Conservation (phyloP, 2,888 invertebrate genomes). For the Acanthococcus lagerstroemiae region DNA sequence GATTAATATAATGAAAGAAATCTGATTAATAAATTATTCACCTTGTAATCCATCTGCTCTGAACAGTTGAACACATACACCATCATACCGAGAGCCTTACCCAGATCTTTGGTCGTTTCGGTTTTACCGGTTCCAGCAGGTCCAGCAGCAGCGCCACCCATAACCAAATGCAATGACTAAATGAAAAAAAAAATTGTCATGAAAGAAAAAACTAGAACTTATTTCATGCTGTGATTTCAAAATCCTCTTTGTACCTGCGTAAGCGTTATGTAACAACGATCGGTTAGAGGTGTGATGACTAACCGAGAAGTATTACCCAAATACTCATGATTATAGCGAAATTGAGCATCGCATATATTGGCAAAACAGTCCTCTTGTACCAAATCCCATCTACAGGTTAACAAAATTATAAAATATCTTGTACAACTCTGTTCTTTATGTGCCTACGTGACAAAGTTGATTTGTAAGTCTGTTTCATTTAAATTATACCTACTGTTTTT, state of each 20-base stretch:
- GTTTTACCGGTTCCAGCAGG: constrained; percentile 95
- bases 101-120: constrained; percentile 92
- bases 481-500: too few species aligned
- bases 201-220: background rate
- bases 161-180: constrained; percentile 75
- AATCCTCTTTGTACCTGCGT: constrained; percentile 55
- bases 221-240: background rate
- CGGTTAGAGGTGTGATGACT: constrained; percentile 89
- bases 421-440: too few species aligned
- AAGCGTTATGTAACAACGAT: constrained; percentile 89
- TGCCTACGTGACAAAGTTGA: too few species aligned
- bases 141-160: constrained; percentile 96
- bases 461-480: too few species aligned
- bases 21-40: constrained; percentile 35
- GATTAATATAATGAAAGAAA: background rate
- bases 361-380: constrained; percentile 72
- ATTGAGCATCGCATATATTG: constrained; percentile 91
- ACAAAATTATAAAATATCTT: too few species aligned
- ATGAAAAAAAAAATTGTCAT: constrained; percentile 25
- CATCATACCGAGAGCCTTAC: constrained; percentile 87
- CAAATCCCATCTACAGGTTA: constrained; percentile 66
- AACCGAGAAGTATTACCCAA: constrained; percentile 86
- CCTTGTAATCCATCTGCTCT: constrained; percentile 93
- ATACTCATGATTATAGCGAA: constrained; percentile 86
- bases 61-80: constrained; percentile 97